Evolutionary conservation across 2,888 invertebrate genomes (phyloP), one percentile per base, ranked within the genome.

Genomic region (Harmothoe impar): DNA sequence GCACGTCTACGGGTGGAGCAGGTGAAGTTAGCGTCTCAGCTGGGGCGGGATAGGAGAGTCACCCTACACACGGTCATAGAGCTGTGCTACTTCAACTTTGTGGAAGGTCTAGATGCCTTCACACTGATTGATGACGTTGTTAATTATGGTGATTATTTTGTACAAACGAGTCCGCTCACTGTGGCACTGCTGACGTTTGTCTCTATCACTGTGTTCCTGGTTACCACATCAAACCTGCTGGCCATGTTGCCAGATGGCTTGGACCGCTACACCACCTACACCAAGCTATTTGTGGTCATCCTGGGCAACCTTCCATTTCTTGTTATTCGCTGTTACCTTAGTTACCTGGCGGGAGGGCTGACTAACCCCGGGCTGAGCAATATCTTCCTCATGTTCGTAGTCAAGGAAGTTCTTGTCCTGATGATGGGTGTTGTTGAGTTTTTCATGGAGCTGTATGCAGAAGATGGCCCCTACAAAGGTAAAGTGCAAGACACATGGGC

Each of bases 301-400:
- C 51, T 84, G 51, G 84, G 84, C 20, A 84, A 84, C 25, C 25
- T 84, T 0, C 84, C 84, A 7, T 84, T 84, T 35, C 33, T 84
- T 31, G 43, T 84, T n/a, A 84, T 84, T 35, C 43, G 84, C 43
- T 35, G 84, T 84, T 84, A 84, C 25, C 43, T 84, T 0, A 84
- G 43, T 43, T 84, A 84, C 43, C 92, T 92, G 17, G 91, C 91
- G 1, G 89, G 91, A 20, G 91, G 91, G 51, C 62, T 86, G 10
- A 91, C 91, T 0, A 91, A 91, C 89, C 92, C 92, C 89, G 91
- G 92, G 33, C 91, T 92, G 20, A 92, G 92, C 88, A 91, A 91
- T 77, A 92, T 92, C 0, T 93, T 89, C 90, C 92, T 92, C 85
- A 92, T 92, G 0, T 93, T 92, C 84, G 93, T 92, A 77, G 88